Evolutionary conservation across 2,888 invertebrate genomes (phyloP), one percentile per base, ranked within the genome.

Genomic region (Pseudococcus longispinus): DNA sequence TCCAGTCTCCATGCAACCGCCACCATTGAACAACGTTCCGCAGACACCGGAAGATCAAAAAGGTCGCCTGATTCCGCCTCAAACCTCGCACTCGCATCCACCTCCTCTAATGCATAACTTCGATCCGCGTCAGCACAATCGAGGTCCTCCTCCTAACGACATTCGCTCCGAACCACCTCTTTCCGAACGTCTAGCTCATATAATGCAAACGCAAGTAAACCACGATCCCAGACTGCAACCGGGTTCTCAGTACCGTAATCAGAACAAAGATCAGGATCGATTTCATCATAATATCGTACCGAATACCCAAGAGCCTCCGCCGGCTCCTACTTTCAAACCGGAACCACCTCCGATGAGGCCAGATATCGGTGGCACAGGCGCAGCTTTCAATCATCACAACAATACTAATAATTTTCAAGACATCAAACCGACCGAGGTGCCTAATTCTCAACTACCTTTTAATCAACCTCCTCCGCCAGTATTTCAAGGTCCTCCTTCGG

Each of bases 391-490:
- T 46, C 70, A 85, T 74, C 70, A 85, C 11, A 84, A 60, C 55
- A 46, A 84, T 55, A 46, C 46, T 6, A 85, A 65, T 55, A 86
- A 77, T 26, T 86, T 86, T 20, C 80, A 74, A 77, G 86, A 86
- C 26, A 26, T 32, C 3, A 46, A 42, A 32, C 18, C 86, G 13
- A 80, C 77, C n/a, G 80, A 46, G 1, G 77, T 26, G 20, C 77
- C 86, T 13, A 77, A 37, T 77, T 77, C 85, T 89, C 88, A 88
- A 89, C 89, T 87, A 90, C 90, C 89, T 92, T 93, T 93, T 89
- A 91, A 91, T 89, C 92, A 92, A 89, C 93, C 93, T 42, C 93
- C 93, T 1, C 93, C 94, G 5, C 42, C 77, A 26, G 77, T 80
- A 80, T 80, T 80, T n/a, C 77, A 20, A 80, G 37, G 42, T 4